Evolutionary conservation across 2,888 invertebrate genomes (phyloP), one percentile per base, ranked within the genome.

Genomic region (Drosophila prolongata): DNA sequence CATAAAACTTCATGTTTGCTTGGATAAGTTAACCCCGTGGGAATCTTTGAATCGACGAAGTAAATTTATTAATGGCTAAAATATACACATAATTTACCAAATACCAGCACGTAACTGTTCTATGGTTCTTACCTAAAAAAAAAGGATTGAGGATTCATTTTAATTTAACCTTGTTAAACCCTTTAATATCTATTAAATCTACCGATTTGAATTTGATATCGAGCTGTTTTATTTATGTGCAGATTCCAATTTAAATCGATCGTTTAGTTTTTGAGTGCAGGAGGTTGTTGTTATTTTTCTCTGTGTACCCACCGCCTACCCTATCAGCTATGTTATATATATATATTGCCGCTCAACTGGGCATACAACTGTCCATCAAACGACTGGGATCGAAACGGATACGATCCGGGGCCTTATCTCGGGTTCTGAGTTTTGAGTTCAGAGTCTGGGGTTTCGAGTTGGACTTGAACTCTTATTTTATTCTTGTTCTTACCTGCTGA

Each of bases 401-500:
- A 42, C 61, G 60, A 61, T 65, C 65, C 47, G 34, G 40, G 57
- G 54, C 14, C 69, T 69, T 68, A 68, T 68, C 68, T 50, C 35
- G 61, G 11, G 50, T 43, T 40, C 42, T 46, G 19, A 19, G 19
- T 19, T 19, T 19, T 19, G 55, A 34, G 37, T 19, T 50, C 55
- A 37, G 49, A 34, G 43, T 16, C 58, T 57, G 50, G 43, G 10
- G 46, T 9, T 16, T 42, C 42, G 30, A 52, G n/a, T 40, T 16
- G 46, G 35, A 42, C 54, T 44, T 42, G 42, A 9, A 6, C n/a
- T 46, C 27, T 27, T 46, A 27, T 9, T 46, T 9, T 16, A 11
- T 34, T 14, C 5, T 10, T 11, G 6, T 16, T 10, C 70, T 61
- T 71, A 91, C 91, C 91, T 91, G 91, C 83, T 90, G 91, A 89